Evolutionary conservation across 2,797 vertebrate genomes (phyloP).

Genomic region (Acanthiza pusilla): DNA sequence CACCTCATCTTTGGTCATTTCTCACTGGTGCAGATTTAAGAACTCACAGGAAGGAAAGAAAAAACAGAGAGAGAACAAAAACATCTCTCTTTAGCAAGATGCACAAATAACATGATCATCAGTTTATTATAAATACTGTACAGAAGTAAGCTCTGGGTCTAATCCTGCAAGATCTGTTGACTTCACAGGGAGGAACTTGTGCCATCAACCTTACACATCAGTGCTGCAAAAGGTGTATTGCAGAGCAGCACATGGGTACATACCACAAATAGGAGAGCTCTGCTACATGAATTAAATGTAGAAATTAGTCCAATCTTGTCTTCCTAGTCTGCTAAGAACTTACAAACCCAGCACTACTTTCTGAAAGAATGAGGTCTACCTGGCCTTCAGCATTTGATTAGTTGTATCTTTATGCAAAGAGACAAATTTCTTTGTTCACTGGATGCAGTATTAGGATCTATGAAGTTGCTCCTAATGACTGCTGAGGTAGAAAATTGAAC

Average conservation of each 20-base stretch:
- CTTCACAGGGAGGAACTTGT: background rate
- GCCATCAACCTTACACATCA: background rate
- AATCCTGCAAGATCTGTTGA: background rate
- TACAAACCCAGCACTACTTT: background rate
- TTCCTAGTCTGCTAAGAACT: background rate
- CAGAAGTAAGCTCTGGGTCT: background rate
- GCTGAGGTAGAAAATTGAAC: background rate
- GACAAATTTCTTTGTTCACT: background rate
- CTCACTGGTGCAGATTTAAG: background rate
- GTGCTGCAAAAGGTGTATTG: background rate
- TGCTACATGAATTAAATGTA: background rate
- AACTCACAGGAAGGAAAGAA: background rate
- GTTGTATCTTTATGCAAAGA: background rate
- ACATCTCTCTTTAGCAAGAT: background rate
- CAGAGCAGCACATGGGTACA: background rate
- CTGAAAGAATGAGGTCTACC: background rate
- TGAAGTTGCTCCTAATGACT: background rate
- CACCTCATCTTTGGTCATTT: background rate
- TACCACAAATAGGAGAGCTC: background rate
- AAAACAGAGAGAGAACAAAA: background rate
- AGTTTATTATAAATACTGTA: background rate
- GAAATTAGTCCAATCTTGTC: background rate
- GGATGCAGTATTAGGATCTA: background rate
- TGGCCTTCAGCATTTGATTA: background rate
- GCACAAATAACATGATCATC: background rate